Base-by-base conservation (phyloP, 1,140 invertebrate genomes). In the Thaumetopoea pityocampa region DNA sequence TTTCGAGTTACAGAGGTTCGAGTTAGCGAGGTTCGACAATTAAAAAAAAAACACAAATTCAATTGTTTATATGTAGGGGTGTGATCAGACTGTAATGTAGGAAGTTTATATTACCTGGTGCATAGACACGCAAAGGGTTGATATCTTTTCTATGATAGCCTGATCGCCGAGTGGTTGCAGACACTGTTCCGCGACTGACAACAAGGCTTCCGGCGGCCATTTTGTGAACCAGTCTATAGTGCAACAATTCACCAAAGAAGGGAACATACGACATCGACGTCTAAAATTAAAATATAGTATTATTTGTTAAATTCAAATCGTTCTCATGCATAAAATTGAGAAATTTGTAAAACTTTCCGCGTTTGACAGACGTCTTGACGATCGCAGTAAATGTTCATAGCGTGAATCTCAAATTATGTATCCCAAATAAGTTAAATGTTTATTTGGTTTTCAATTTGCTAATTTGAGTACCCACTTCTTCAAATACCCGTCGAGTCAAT, bases 221-320 rank as follows among this genome's bases (percentile, higher is more conserved):
- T 93, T 93, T 44, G 89, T 91, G 74, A 96, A 97, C 94, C 95
- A 97, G 73, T 97, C 94, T 36, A 98, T 97, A 0, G 95, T 97
- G 58, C 95, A 97, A 67, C 94, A 97, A 65, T 97, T 97, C 0
- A 97, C 93, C 22, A 98, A 83, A 0, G 95, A 96, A 1, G 96
- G 96, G 73, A 97, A 98, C 89, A 96, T 93, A 27, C 92, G 87
- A 55, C 92, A 93, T 3, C 92, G 85, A 4, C 90, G 83, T 20
- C 92, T 91, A 51, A 18, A 28, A 14, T n/a, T n/a, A 24, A 15
- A 26, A 24, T 4, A 26, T 5, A 18, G 32, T n/a, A 4, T 5
- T n/a, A 27, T 5, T 15, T 35, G 6, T 19, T 6, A 42, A 9
- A 8, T 7, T 23, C n/a, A n/a, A n/a, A 9, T 23, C 20, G 9